Percentiles rank a stretch among this genome's conserved stretches.
Conservation (phyloP, 2,888 invertebrate species). For the Scaptomyza reducta region DNA sequence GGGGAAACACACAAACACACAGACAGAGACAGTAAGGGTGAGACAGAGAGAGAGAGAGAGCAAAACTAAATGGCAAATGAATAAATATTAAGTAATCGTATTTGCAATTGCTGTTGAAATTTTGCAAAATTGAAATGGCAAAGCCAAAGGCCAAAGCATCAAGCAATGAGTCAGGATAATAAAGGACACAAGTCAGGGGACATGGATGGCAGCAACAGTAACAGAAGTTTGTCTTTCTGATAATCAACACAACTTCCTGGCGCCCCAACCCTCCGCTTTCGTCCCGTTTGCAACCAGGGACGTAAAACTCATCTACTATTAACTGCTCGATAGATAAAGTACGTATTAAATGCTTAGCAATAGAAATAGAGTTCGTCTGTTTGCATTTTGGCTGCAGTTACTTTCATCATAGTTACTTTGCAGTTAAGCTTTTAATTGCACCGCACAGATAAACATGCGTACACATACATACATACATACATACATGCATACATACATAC, state of each 20-base stretch:
- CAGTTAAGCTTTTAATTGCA: too few relatives aligned
- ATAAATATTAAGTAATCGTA: constrained; percentile 64
- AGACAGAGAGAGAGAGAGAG: background rate
- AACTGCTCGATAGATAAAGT: background rate
- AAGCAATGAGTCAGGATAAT: constrained; percentile 30
- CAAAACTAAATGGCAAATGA: constrained; percentile 59
- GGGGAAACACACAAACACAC: background rate
- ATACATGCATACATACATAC: background rate
- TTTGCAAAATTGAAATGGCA: constrained; percentile 44
- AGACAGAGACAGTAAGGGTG: background rate
- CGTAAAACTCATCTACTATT: background rate
- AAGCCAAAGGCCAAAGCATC: constrained; percentile 25
- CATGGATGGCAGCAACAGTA: constrained; percentile 7
- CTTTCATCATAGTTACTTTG: background rate
- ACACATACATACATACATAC: background rate
- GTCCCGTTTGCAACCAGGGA: constrained; percentile 3
- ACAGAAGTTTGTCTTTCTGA: constrained; percentile 21
- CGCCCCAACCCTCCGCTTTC: too few relatives aligned
- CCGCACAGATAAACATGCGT: too few relatives aligned
- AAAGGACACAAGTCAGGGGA: constrained; percentile 22
- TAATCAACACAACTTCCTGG: background rate
- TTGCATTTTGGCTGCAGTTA: background rate
- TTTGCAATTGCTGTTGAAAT: constrained; percentile 55
- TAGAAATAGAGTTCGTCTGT: background rate
- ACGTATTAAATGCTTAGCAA: background rate